Percentiles rank a stretch among this genome's conserved stretches.
Evolutionary conservation across 1,140 invertebrate species (phyloP).

Genomic region (Dendrolimus kikuchii): DNA sequence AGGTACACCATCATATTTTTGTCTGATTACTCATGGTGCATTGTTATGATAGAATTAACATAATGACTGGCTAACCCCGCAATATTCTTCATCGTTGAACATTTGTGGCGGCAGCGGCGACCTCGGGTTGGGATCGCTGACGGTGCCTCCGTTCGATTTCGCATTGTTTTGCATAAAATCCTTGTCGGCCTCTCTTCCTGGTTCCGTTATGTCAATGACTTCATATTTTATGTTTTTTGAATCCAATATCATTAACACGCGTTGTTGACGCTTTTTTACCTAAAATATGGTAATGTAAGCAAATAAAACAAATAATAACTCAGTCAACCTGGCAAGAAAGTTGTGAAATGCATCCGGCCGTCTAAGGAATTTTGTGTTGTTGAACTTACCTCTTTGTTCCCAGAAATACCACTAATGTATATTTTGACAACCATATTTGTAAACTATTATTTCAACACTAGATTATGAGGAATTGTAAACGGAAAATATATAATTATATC

Average conservation of each 20-base stretch:
- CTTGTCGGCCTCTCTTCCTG: conserved; percentile 88
- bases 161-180: conserved; percentile 94
- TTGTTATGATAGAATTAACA: too few relatives aligned
- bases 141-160: conserved; percentile 81
- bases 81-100: conserved; percentile 94
- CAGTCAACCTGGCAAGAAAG: conserved; percentile 47
- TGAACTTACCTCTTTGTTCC: conserved; percentile 88
- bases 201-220: conserved; percentile 93
- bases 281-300: conserved; percentile 67
- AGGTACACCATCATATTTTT: too few relatives aligned
- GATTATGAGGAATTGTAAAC: conserved; percentile 28
- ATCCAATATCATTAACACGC: conserved; percentile 92
- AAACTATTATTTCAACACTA: conserved; percentile 23
- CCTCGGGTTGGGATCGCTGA: conserved; percentile 75
- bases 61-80: conserved; percentile 78
- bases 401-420: conserved; percentile 91
- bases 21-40: too few relatives aligned
- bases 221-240: conserved; percentile 91
- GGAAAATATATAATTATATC: conserved; percentile 35
- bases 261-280: conserved; percentile 95
- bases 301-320: conserved; percentile 49
- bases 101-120: conserved; percentile 92
- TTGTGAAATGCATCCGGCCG: conserved; percentile 41
- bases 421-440: conserved; percentile 88
- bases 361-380: conserved; percentile 50